Conservation (phyloP, 2,113 vertebrate genomes). For the Polypterus senegalus region DNA sequence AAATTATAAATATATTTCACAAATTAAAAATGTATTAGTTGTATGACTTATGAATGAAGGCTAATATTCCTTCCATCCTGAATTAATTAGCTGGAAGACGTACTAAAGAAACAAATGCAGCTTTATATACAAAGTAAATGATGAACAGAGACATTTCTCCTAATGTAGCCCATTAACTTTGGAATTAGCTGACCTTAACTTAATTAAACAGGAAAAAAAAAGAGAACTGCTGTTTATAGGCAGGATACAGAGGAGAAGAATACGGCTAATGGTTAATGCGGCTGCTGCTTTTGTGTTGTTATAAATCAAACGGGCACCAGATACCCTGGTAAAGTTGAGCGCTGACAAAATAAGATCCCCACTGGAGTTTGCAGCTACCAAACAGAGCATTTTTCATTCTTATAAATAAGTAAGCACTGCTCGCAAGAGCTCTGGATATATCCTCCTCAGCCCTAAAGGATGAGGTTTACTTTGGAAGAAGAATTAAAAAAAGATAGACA, state of each 20-base stretch:
- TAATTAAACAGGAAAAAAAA: constrained; percentile 7
- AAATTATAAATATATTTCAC: constrained; percentile 40
- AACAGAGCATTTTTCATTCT: not conserved
- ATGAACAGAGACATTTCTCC: constrained; percentile 6
- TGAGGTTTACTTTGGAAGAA: too few species aligned
- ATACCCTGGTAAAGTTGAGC: not conserved
- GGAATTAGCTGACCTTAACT: constrained; percentile 8
- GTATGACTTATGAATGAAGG: constrained; percentile 41
- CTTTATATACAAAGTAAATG: not conserved
- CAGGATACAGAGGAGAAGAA: not conserved
- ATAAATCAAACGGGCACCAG: not conserved
- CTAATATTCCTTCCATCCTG: constrained; percentile 13
- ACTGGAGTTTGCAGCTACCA: not conserved
- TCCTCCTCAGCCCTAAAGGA: too few species aligned
- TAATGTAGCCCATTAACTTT: constrained; percentile 13
- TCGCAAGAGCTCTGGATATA: not conserved
- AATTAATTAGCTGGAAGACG: constrained; percentile 12
- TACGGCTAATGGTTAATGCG: constrained; percentile 1
- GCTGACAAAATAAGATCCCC: not conserved
- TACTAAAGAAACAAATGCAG: not conserved
- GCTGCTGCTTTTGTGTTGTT: not conserved
- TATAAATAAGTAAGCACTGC: not conserved
- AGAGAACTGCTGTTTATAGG: not conserved
- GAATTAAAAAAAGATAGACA: too few species aligned
- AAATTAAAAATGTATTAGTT: constrained; percentile 42